Base-by-base conservation (phyloP, 2,888 invertebrate species). In the Lycaena phlaeas region DNA sequence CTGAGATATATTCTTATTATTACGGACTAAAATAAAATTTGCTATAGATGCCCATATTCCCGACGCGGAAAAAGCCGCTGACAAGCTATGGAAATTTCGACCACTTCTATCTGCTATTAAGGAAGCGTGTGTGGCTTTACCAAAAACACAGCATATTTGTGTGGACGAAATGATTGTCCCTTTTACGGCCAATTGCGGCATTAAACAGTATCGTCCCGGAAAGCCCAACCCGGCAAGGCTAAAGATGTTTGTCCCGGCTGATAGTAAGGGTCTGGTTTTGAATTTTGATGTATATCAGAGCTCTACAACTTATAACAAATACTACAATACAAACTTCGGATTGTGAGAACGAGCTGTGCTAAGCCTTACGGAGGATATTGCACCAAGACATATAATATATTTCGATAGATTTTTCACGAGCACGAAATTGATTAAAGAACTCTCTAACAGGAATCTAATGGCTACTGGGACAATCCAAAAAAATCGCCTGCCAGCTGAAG, bases 161-260 rank as follows among this genome's bases (percentile, higher is more conserved):
- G 36, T 54, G 4, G 51, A 51, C 25, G 49, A 50, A 38, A 50
- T 49, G 49, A 48, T 50, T 11, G 43, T 50, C 2, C 50, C 50
- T 1, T 52, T 50, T 31, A 36, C 49, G 1, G 49, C 46, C 5
- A 12, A 17, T 5, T 51, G 51, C 38, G 39, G 27, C 1, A 45
- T 51, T 9, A 44, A 36, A 14, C 50, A 51, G 25, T 49, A 46
- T 37, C 46, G 48, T 26, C 43, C 51, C 4, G 40, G 38, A 2
- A 53, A 51, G 29, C 45, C 44, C 1, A 46, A 52, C 17, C 50
- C 49, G 3, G 31, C 34, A n/a, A 49, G 52, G 1, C 14, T 53
- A 1, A 52, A 52, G 42, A 45, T 38, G 2, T 53, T 52, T 38
- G 48, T 53, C 7, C 40, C 48, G 14, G 41, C 51, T 40, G 29